These are phyloP conservation scores for Scarus forsteni DNA, from an alignment of 2,797 vertebrate species.

Conservation along the genomic window DNA sequence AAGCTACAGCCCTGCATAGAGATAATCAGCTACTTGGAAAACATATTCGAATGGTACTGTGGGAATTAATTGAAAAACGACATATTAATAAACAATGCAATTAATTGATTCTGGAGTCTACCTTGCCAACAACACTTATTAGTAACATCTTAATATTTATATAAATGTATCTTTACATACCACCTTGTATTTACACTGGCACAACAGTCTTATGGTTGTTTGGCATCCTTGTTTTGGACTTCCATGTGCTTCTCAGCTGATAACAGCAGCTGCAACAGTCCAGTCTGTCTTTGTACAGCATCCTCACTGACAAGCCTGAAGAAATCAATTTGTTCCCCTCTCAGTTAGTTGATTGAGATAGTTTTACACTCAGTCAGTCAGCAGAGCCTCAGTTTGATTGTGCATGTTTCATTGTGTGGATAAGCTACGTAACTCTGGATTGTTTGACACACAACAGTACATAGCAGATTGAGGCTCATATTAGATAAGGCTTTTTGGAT, in stretches of 20 bases:
- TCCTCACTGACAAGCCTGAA: slow-evolving; percentile 40
- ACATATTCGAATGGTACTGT: too few species aligned
- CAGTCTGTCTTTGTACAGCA: slow-evolving; percentile 39
- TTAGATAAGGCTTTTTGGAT: slow-evolving; percentile 37
- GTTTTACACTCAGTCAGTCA: slow-evolving; percentile 9
- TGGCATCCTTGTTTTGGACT: slow-evolving; percentile 23
- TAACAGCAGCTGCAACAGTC: slow-evolving; percentile 37
- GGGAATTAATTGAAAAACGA: too few species aligned
- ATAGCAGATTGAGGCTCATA: slow-evolving; percentile 5
- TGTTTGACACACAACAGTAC: slow-evolving; percentile 21
- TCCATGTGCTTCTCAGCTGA: slow-evolving; percentile 38
- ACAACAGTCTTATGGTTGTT: slow-evolving; percentile 9
- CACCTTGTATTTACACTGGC: not conserved
- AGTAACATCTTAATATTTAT: too few species aligned
- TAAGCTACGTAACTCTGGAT: slow-evolving; percentile 2
- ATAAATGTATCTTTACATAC: too few species aligned
- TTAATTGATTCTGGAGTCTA: too few species aligned
- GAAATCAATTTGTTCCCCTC: slow-evolving; percentile 45
- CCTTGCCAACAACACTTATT: too few species aligned
- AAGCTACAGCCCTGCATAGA: too few species aligned
- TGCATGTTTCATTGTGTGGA: slow-evolving; percentile 8
- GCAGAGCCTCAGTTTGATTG: slow-evolving; percentile 1
- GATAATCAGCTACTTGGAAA: too few species aligned
- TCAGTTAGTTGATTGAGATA: slow-evolving; percentile 45
- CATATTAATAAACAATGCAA: too few species aligned